Percentiles rank a stretch among this genome's conserved stretches.
These are phyloP conservation scores for Amphimedon queenslandica DNA, from an alignment of 37 sponge, comb jelly and placozoan species.

Conservation along the genomic window DNA sequence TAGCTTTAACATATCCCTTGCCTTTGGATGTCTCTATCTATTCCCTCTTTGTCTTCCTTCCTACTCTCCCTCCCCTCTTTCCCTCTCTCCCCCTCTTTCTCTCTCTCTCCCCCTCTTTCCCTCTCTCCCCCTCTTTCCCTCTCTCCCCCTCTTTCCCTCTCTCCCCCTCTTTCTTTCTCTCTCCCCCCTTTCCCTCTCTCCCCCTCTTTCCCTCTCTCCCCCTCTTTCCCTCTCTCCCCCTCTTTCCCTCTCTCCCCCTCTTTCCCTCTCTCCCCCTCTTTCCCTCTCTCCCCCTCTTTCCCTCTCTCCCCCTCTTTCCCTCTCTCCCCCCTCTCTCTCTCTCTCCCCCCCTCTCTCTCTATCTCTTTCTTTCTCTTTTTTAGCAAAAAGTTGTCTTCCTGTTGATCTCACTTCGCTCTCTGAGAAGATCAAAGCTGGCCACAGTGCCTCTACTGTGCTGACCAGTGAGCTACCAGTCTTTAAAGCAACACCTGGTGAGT, in stretches of 20 bases:
- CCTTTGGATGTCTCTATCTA: neutral
- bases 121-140: neutral
- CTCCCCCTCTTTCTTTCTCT: neutral
- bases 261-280: neutral
- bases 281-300: constrained; percentile 6
- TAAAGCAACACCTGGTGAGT: constrained; percentile 50
- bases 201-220: neutral
- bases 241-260: neutral
- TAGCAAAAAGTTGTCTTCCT: constrained; percentile 21
- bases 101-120: constrained; percentile 1
- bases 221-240: constrained; percentile 6
- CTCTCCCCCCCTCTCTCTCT: constrained; percentile 1
- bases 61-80: neutral
- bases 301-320: neutral
- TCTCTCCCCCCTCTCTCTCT: constrained; percentile 12
- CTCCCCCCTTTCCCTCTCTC: neutral
- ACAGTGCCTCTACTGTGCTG: constrained; percentile 57
- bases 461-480: constrained; percentile 54
- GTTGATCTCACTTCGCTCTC: constrained; percentile 36
- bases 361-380: constrained; percentile 3
- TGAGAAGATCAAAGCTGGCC: constrained; percentile 38
- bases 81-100: constrained; percentile 5
- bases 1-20: constrained; percentile 5
- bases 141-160: constrained; percentile 11
- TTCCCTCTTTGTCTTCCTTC: neutral